A percentile compares a stretch with the other conserved stretches of the same genome.
These are phyloP conservation scores for Holothuria leucospilota DNA, from an alignment of 53 echinoderm and acorn worm species.

Conservation along the genomic window DNA sequence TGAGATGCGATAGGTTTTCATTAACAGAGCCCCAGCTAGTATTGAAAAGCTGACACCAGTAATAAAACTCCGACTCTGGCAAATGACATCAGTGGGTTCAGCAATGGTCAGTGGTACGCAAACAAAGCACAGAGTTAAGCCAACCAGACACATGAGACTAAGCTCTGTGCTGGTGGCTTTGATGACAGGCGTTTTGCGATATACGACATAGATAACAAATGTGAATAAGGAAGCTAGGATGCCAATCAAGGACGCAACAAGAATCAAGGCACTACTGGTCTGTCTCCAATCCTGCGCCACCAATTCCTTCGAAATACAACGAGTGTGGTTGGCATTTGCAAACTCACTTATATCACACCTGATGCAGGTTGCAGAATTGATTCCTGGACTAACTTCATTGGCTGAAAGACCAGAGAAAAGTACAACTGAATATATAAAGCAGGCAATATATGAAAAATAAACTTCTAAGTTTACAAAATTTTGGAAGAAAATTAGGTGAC, in stretches of 20 bases:
- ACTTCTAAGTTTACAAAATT: no score
- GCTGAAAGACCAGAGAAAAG: constrained; percentile 22
- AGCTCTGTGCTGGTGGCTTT: constrained; percentile 97
- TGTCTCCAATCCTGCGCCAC: constrained; percentile 69
- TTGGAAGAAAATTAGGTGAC: no score
- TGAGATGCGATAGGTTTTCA: constrained; percentile 94
- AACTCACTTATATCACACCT: constrained; percentile 66
- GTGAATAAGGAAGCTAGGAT: constrained; percentile 57
- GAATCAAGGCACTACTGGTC: constrained; percentile 58
- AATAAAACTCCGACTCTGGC: constrained; percentile 65
- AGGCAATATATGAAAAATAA: background rate
- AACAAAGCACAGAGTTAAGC: constrained; percentile 68
- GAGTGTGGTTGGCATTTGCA: constrained; percentile 60
- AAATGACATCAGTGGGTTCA: constrained; percentile 78
- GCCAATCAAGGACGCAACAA: constrained; percentile 59
- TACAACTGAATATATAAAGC: background rate
- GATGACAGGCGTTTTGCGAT: constrained; percentile 81
- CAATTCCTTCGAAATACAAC: constrained; percentile 69
- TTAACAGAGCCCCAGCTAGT: constrained; percentile 83
- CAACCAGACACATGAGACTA: constrained; percentile 82
- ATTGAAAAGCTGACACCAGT: constrained; percentile 80
- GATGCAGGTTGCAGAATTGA: constrained; percentile 69
- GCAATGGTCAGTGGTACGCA: constrained; percentile 74
- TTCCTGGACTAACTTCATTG: constrained; percentile 61
- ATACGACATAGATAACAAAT: constrained; percentile 65